These are phyloP conservation scores for Diplodus sargus DNA, from an alignment of 2,797 vertebrate species.

Conservation along the genomic window DNA sequence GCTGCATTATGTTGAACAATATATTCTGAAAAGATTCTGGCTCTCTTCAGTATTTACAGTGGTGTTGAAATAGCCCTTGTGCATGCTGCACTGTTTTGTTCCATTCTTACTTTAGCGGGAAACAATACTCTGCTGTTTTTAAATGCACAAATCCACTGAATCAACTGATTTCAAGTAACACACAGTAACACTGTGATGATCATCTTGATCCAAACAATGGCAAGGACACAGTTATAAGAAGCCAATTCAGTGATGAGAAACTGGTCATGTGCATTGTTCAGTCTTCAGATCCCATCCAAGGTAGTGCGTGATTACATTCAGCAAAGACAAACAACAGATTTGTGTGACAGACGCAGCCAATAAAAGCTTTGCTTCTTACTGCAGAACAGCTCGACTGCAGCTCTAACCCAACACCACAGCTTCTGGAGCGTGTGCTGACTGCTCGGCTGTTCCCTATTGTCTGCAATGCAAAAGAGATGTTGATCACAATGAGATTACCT, in stretches of 20 bases:
- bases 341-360: slow-evolving; percentile 16
- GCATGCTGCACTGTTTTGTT: slow-evolving; percentile 35
- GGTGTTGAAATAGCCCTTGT: slow-evolving; percentile 18
- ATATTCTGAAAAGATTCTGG: slow-evolving; percentile 20
- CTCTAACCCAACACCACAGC: not conserved
- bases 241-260: slow-evolving; percentile 3
- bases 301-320: not conserved
- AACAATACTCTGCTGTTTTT: slow-evolving; percentile 30
- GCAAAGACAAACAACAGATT: slow-evolving; percentile 14
- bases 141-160: slow-evolving; percentile 23
- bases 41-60: slow-evolving; percentile 21
- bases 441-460: not conserved
- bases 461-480: not conserved
- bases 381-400: not conserved
- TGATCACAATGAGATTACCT: not conserved
- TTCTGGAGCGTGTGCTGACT: not conserved
- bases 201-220: slow-evolving; percentile 46
- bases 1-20: slow-evolving; percentile 7
- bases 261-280: not conserved
- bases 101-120: not conserved
- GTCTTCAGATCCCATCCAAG: not conserved
- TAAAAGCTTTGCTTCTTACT: not conserved
- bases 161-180: slow-evolving; percentile 12
- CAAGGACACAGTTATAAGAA: slow-evolving; percentile 6
- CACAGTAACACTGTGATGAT: slow-evolving; percentile 9